These are phyloP conservation scores for Rhipidura dahli DNA, from an alignment of 2,113 vertebrate genomes.

Conservation along the genomic window DNA sequence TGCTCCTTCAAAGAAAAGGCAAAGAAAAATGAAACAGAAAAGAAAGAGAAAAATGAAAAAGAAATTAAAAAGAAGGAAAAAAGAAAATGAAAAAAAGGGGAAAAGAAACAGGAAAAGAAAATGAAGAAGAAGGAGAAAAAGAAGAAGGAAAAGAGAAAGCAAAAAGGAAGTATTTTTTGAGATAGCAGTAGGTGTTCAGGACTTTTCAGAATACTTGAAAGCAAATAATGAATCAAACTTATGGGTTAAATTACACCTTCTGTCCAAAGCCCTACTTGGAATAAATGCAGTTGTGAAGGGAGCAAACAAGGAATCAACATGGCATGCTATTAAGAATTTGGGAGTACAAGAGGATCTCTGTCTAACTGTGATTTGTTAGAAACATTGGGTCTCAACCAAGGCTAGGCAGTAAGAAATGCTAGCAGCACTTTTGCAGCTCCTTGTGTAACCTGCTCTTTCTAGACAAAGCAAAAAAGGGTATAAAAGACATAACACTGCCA, in stretches of 20 bases:
- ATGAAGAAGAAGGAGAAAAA: too few relatives aligned
- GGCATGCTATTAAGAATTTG: neutral
- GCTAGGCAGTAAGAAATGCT: neutral
- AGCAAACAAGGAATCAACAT: neutral
- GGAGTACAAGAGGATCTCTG: neutral
- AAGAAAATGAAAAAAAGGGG: neutral
- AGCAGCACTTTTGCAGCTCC: neutral
- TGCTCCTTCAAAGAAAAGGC: too few relatives aligned
- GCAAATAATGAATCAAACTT: neutral
- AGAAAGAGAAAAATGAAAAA: neutral
- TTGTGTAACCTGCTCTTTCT: neutral
- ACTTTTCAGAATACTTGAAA: neutral
- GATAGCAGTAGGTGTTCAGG: neutral
- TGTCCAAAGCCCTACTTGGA: neutral
- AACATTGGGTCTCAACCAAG: neutral
- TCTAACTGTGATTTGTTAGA: neutral
- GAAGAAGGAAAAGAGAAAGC: neutral
- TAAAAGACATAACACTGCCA: neutral
- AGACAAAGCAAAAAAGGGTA: neutral
- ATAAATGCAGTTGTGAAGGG: neutral
- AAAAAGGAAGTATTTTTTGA: neutral
- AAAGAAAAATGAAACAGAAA: neutral
- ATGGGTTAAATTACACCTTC: neutral
- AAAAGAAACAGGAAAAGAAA: neutral
- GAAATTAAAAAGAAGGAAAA: fast-evolving